These are phyloP conservation scores for Caranx ignobilis DNA, from an alignment of 2,113 vertebrate genomes.

Conservation along the genomic window DNA sequence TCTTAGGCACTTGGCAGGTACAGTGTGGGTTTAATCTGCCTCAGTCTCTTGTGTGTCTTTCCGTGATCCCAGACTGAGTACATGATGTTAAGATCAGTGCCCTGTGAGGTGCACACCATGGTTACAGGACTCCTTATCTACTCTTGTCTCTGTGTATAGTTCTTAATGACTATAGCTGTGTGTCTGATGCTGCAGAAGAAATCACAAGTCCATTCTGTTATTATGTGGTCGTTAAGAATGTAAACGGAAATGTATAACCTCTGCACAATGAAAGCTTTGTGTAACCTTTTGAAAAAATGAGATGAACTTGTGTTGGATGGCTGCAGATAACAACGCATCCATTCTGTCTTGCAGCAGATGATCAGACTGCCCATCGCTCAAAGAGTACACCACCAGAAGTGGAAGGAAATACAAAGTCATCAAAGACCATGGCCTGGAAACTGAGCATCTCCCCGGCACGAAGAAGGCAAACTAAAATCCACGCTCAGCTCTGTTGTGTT, in stretches of 20 bases:
- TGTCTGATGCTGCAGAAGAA: background rate
- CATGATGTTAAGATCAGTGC: too few relatives aligned
- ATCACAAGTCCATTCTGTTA: background rate
- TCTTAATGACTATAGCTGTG: too few relatives aligned
- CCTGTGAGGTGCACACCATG: too few relatives aligned
- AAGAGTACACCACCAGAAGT: background rate
- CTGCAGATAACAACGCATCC: background rate
- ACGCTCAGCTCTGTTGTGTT: background rate
- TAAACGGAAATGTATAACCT: too few relatives aligned
- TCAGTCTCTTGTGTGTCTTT: too few relatives aligned
- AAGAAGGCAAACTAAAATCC: background rate
- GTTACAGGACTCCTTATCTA: too few relatives aligned
- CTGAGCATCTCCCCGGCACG: background rate
- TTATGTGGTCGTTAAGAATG: background rate
- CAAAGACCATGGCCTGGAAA: constrained; percentile 5
- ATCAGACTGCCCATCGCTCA: background rate
- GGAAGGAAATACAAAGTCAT: background rate
- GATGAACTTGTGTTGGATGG: background rate
- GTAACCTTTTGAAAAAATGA: background rate
- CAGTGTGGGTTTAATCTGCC: too few relatives aligned
- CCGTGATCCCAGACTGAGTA: too few relatives aligned
- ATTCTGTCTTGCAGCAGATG: constrained; percentile 35
- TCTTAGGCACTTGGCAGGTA: background rate
- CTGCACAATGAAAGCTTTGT: background rate
- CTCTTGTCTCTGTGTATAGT: too few relatives aligned